These are phyloP conservation scores for Capricornis sumatraensis DNA, from an alignment of 2,113 vertebrate genomes.

Conservation along the genomic window DNA sequence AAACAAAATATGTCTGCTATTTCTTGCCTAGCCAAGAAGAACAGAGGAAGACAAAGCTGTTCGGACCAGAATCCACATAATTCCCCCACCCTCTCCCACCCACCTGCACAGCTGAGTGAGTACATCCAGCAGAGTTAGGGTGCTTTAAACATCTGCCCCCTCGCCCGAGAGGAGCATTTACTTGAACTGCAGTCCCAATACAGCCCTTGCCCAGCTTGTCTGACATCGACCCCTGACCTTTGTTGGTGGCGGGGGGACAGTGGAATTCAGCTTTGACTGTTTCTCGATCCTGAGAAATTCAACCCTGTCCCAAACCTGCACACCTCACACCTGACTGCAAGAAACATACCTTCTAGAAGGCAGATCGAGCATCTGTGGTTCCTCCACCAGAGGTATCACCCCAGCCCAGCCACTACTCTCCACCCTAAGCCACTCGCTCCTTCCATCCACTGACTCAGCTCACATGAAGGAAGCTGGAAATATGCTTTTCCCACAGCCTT, in stretches of 20 bases:
- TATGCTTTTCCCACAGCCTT: not conserved
- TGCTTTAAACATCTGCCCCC: not conserved
- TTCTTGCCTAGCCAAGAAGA: not conserved
- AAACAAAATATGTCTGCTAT: not conserved
- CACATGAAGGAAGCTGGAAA: not conserved
- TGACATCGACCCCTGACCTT: not conserved
- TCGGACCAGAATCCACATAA: not conserved
- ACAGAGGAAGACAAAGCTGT: not conserved
- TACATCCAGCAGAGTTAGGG: too few species aligned
- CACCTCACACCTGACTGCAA: not conserved
- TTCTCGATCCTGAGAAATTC: not conserved
- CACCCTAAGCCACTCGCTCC: not conserved
- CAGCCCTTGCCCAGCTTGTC: not conserved
- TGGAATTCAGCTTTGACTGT: not conserved
- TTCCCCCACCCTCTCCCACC: not conserved
- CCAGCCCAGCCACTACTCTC: not conserved
- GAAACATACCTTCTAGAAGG: not conserved
- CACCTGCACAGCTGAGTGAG: not conserved
- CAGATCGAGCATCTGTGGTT: fast-evolving
- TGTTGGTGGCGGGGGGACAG: not conserved
- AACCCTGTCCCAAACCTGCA: not conserved
- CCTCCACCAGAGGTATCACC: not conserved
- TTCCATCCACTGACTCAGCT: not conserved
- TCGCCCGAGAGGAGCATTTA: not conserved
- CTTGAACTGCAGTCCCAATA: not conserved